Percentiles rank a stretch among this genome's conserved stretches.
Evolutionary conservation across 2,888 invertebrate species (phyloP).

Genomic region (Harpagoxenus sublaevis): DNA sequence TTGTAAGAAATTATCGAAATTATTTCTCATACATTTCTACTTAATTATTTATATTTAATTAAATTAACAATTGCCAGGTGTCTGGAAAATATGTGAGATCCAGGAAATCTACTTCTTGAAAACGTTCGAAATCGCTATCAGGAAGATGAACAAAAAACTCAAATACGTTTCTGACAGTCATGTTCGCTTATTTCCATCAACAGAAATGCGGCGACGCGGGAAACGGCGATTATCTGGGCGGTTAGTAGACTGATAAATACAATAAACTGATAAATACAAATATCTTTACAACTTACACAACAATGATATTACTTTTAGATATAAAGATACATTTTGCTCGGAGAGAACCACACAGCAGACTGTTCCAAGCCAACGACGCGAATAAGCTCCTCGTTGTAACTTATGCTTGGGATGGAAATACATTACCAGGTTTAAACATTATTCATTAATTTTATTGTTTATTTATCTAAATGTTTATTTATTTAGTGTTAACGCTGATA

Average conservation of each 20-base stretch:
- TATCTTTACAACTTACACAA: not conserved
- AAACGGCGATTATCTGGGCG: slow-evolving; percentile 86
- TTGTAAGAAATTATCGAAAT: not conserved
- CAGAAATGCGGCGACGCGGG: slow-evolving; percentile 86
- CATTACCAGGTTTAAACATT: slow-evolving; percentile 87
- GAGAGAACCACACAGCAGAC: slow-evolving; percentile 83
- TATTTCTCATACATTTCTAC: not conserved
- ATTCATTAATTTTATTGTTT: not conserved
- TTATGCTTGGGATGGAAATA: slow-evolving; percentile 92
- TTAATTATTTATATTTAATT: not conserved
- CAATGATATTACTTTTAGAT: slow-evolving; percentile 72
- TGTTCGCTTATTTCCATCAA: slow-evolving; percentile 89
- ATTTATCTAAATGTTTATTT: not conserved
- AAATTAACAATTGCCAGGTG: slow-evolving; percentile 85
- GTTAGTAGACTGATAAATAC: slow-evolving; percentile 62
- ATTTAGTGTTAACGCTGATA: not conserved
- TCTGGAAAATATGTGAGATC: slow-evolving; percentile 89
- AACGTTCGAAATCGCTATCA: slow-evolving; percentile 89
- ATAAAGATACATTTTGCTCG: slow-evolving; percentile 84
- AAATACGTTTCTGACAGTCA: slow-evolving; percentile 89
- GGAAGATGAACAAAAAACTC: slow-evolving; percentile 86
- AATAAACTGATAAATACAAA: not conserved
- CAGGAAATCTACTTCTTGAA: slow-evolving; percentile 89
- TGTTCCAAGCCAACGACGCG: slow-evolving; percentile 79
- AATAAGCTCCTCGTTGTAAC: slow-evolving; percentile 88